Evolutionary conservation across 2,113 vertebrate genomes (phyloP).

Genomic region (Mionectes macconnelli): DNA sequence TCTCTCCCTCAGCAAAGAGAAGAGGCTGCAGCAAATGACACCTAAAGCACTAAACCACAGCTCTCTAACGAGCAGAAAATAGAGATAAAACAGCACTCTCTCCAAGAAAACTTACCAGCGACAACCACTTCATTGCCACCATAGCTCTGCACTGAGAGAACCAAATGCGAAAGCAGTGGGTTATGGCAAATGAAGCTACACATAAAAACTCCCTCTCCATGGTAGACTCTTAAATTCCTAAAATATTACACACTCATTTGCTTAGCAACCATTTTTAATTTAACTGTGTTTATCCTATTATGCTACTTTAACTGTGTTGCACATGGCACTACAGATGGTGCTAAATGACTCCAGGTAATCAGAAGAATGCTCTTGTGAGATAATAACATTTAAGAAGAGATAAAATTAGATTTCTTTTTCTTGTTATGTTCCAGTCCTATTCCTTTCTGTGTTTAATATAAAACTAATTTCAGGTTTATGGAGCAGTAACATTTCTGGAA

Average conservation of each 20-base stretch:
- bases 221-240: neutral
- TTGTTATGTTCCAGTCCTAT: neutral
- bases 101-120: neutral
- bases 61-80: neutral
- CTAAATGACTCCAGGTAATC: slow-evolving; percentile 24
- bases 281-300: neutral
- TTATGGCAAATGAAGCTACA: neutral
- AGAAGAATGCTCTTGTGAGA: slow-evolving; percentile 5
- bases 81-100: neutral
- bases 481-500: neutral
- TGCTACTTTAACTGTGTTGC: neutral
- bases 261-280: neutral
- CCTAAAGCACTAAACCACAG: neutral
- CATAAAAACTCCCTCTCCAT: neutral
- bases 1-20: neutral
- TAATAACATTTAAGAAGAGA: neutral
- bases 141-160: neutral
- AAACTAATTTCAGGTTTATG: neutral
- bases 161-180: neutral
- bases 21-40: neutral
- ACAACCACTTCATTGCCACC: neutral
- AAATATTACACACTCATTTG: neutral
- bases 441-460: neutral
- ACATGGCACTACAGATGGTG: slow-evolving; percentile 45
- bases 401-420: slow-evolving; percentile 1